A percentile compares a stretch with the other conserved stretches of the same genome.
Conservation (phyloP, 2,113 vertebrate species). For the Paraplagusia blochii region DNA sequence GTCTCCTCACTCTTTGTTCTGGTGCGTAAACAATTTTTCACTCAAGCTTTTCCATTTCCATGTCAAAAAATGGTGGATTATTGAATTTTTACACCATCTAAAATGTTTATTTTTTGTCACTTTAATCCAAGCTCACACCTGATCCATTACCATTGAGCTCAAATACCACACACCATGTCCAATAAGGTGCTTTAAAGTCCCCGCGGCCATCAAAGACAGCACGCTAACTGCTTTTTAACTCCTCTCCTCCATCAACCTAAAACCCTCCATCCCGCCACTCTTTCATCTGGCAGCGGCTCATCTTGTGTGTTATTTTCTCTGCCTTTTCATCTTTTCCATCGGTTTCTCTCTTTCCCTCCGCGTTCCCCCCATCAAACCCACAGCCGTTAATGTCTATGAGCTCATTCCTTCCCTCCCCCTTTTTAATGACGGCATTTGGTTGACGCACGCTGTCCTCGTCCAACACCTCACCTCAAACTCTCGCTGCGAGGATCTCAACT, state of each 20-base stretch:
- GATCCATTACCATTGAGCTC: conserved; percentile 17
- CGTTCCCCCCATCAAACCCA: conserved; percentile 52
- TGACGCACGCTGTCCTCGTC: conserved; percentile 62
- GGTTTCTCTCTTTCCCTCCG: conserved; percentile 40
- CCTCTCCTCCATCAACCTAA: conserved; percentile 53
- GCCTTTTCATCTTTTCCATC: conserved; percentile 77
- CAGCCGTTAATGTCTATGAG: conserved; percentile 70
- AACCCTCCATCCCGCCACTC: conserved; percentile 50
- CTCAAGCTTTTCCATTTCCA: too few species aligned
- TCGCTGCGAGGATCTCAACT: conserved; percentile 25
- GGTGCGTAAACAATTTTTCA: background rate
- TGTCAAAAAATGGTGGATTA: too few species aligned
- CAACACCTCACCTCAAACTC: conserved; percentile 64
- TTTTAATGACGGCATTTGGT: conserved; percentile 62
- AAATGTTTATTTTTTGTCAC: background rate
- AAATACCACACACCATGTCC: conserved; percentile 10
- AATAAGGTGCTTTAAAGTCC: conserved; percentile 46
- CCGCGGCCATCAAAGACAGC: conserved; percentile 50
- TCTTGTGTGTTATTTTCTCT: conserved; percentile 67
- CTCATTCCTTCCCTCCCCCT: conserved; percentile 74
- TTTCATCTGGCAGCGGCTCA: conserved; percentile 58
- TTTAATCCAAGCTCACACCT: background rate
- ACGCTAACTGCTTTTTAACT: conserved; percentile 54
- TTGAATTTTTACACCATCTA: too few species aligned
- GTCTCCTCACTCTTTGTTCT: background rate